Conservation (phyloP, 2,888 invertebrate species). For the Phragmatobia fuliginosa region DNA sequence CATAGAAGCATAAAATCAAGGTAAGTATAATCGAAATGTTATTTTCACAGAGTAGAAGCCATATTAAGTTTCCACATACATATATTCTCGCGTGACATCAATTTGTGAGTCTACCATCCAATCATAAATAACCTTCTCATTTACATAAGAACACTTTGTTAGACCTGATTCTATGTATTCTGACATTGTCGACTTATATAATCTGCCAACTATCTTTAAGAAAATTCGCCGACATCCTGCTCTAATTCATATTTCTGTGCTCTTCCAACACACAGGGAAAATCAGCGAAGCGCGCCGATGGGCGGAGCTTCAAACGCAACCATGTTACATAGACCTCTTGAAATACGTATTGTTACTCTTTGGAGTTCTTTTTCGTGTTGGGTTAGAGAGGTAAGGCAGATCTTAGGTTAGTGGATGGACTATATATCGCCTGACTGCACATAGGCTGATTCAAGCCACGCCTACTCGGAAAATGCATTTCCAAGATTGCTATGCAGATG, state of each 20-base stretch:
- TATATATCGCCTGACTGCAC: slow-evolving; percentile 86
- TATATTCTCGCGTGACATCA: slow-evolving; percentile 73
- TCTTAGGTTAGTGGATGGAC: slow-evolving; percentile 65
- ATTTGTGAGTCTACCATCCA: slow-evolving; percentile 67
- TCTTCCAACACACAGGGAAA: slow-evolving; percentile 70
- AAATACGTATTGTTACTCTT: slow-evolving; percentile 65
- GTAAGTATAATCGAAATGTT: slow-evolving; percentile 30
- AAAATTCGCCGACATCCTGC: slow-evolving; percentile 69
- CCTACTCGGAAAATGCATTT: slow-evolving; percentile 84
- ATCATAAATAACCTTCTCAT: slow-evolving; percentile 81
- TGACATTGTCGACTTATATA: slow-evolving; percentile 77
- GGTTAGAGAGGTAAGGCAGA: slow-evolving; percentile 57
- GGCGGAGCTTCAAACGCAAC: slow-evolving; percentile 72
- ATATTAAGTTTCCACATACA: slow-evolving; percentile 73
- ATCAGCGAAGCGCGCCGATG: slow-evolving; percentile 77
- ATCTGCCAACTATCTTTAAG: slow-evolving; percentile 83
- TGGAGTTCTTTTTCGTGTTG: slow-evolving; percentile 52
- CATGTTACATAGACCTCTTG: slow-evolving; percentile 66
- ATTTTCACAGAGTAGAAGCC: slow-evolving; percentile 42
- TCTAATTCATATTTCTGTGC: slow-evolving; percentile 74
- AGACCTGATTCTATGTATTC: slow-evolving; percentile 74
- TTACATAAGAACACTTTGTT: slow-evolving; percentile 82
- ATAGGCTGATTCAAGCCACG: slow-evolving; percentile 84
- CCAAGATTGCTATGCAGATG: slow-evolving; percentile 84
- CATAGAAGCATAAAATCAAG: slow-evolving; percentile 37